These are phyloP conservation scores for Lepilemur septentrionalis DNA, from an alignment of 2,797 vertebrate species.

Conservation along the genomic window DNA sequence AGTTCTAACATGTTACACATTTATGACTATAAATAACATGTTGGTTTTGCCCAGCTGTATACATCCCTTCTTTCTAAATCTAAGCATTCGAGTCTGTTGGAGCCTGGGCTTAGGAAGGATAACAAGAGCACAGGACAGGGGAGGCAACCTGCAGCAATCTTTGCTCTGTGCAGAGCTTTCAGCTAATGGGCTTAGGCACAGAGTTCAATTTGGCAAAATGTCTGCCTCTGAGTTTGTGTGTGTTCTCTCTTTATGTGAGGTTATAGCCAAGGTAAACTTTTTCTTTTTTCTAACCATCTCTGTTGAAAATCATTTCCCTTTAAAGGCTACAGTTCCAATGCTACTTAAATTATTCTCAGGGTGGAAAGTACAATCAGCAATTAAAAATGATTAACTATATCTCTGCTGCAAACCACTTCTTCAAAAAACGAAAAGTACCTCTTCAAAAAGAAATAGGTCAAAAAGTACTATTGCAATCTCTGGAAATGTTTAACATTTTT, in stretches of 20 bases:
- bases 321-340: not conserved
- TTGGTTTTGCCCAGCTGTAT: not conserved
- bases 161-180: not conserved
- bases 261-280: not conserved
- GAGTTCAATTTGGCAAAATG: not conserved
- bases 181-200: not conserved
- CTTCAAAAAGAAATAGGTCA: not conserved
- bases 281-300: not conserved
- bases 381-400: not conserved
- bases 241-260: not conserved
- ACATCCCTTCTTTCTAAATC: not conserved
- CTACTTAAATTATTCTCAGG: not conserved
- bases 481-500: not conserved
- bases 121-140: not conserved
- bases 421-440: not conserved
- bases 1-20: not conserved
- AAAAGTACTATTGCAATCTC: not conserved
- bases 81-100: not conserved
- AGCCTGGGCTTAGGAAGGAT: not conserved
- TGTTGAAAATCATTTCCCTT: constrained; percentile 16
- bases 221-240: not conserved
- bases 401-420: not conserved
- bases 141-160: not conserved
- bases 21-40: not conserved
- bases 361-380: not conserved